Percentiles rank a stretch among this genome's conserved stretches.
Conservation (phyloP, 2,113 vertebrate genomes). For the Clarias magur region DNA sequence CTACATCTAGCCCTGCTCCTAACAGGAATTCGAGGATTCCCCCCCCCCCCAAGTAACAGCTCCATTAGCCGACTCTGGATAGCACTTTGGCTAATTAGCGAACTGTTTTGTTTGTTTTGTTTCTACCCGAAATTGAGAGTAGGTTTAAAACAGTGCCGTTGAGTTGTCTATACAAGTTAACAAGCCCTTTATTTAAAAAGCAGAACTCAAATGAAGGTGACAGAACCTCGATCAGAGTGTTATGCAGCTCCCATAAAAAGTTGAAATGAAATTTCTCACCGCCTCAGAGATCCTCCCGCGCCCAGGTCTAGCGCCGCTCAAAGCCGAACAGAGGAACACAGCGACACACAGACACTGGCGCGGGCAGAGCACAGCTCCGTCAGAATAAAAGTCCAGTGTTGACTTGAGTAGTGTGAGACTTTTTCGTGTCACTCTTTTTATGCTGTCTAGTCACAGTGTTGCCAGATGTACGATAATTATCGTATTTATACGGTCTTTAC, state of each 20-base stretch:
- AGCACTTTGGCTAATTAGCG: neutral
- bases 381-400: constrained; percentile 14
- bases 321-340: neutral
- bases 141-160: neutral
- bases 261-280: neutral
- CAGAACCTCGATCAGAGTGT: neutral
- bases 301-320: neutral
- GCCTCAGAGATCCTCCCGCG: constrained; percentile 30
- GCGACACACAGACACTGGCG: neutral
- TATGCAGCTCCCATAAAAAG: neutral
- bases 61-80: neutral
- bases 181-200: neutral
- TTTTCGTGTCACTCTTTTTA: neutral
- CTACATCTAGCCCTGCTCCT: neutral
- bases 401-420: neutral
- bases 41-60: neutral
- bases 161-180: neutral
- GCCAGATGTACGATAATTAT: no score
- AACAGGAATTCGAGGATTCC: neutral
- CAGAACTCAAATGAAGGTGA: no score
- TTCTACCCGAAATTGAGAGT: neutral
- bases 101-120: neutral
- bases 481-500: no score
- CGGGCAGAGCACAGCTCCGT: neutral
- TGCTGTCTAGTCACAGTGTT: neutral